Conservation (phyloP, 2,113 vertebrate species). For the Neoarius graeffei region DNA sequence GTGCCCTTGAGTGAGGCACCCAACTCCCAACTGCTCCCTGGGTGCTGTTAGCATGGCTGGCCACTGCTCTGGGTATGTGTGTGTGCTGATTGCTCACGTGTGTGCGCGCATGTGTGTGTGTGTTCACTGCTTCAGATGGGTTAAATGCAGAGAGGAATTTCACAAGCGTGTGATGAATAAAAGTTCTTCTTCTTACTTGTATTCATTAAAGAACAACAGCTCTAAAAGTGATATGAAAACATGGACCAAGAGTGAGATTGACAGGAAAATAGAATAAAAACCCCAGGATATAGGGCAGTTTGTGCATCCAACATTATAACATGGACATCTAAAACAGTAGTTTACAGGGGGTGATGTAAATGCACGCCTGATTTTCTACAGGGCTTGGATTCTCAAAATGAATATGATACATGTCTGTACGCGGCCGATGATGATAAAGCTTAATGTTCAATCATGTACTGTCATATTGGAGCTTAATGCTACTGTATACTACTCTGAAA, state of each 20-base stretch:
- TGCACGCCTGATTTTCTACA: not conserved
- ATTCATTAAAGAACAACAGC: not conserved
- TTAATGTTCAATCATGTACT: not conserved
- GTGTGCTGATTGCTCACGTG: too few species aligned
- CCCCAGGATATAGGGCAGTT: too few species aligned
- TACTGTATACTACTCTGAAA: not conserved
- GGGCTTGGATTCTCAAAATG: not conserved
- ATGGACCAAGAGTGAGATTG: not conserved
- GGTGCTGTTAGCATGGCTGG: too few species aligned
- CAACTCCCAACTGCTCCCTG: too few species aligned
- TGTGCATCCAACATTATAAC: not conserved
- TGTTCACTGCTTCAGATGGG: too few species aligned
- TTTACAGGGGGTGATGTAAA: not conserved
- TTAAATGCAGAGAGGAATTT: too few species aligned
- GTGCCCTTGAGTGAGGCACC: too few species aligned
- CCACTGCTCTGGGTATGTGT: too few species aligned
- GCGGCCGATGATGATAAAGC: not conserved
- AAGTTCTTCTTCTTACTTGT: too few species aligned
- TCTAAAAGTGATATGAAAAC: not conserved
- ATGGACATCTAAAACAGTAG: not conserved
- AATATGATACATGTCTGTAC: too few species aligned
- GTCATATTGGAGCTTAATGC: not conserved
- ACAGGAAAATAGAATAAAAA: not conserved
- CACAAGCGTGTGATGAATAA: too few species aligned
- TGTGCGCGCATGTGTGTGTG: too few species aligned